Conservation (phyloP, 2,888 invertebrate genomes). For the Drosophila demipolita region DNA sequence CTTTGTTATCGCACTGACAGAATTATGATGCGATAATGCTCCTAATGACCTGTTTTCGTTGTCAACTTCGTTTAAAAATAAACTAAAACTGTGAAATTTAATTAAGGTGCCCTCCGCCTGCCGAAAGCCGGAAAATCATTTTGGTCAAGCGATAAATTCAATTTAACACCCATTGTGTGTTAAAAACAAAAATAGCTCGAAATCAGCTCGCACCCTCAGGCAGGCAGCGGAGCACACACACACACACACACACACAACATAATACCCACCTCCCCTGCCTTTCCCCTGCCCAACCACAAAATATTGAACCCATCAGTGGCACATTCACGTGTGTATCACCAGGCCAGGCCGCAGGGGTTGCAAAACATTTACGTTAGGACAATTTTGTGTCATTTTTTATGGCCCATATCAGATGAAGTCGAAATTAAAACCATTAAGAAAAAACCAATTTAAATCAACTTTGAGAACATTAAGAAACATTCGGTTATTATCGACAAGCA, state of each 20-base stretch:
- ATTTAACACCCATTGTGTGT: constrained; percentile 71
- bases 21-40: constrained; percentile 80
- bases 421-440: constrained; percentile 12
- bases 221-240: constrained; percentile 3
- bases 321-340: constrained; percentile 40
- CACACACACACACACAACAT: neutral
- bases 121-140: constrained; percentile 63
- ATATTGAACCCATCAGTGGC: constrained; percentile 13
- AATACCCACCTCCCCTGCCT: neutral
- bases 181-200: constrained; percentile 64
- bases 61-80: constrained; percentile 78
- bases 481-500: too few relatives aligned
- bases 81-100: constrained; percentile 73
- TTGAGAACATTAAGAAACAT: neutral
- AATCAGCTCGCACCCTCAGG: constrained; percentile 60
- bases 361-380: constrained; percentile 16
- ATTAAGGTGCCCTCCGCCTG: constrained; percentile 61
- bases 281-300: constrained; percentile 3
- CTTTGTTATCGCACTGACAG: constrained; percentile 77
- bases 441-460: neutral
- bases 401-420: constrained; percentile 15
- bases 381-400: constrained; percentile 21
- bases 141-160: constrained; percentile 75
- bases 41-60: constrained; percentile 80
- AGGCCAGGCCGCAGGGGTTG: constrained; percentile 34